Base-by-base conservation (phyloP, 2,888 invertebrate species). In the Diogma glabrata region DNA sequence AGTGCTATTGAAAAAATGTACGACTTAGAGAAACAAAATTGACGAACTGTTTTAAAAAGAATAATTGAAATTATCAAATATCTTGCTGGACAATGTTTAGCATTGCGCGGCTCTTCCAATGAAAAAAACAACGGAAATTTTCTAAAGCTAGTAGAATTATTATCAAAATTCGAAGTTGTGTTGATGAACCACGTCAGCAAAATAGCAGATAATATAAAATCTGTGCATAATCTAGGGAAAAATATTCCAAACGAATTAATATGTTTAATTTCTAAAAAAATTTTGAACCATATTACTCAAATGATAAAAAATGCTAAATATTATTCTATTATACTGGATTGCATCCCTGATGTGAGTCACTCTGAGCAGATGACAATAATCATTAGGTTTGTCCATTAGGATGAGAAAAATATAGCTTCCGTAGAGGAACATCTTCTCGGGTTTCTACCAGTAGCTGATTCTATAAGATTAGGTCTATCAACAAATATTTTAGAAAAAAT, bases 141-240 rank as follows among this genome's bases (percentile, higher is more conserved):
- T 14, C 12, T 14, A 36, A 36, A 14, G 9, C 36, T 36, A 14
- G 36, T 14, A 14, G 36, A 36, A 36, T 36, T 36, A 36, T 36
- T 36, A 14, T 36, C 36, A 36, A 36, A 36, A 36, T 36, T 36
- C 14, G 36, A 14, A 17, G 36, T 9, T 36, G 36, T 36, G 14
- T 36, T 36, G 17, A 36, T 36, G 16, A 36, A 14, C 9, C 36
- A 36, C 14, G 9, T 36, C 16, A 36, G 36, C 16, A 14, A 14
- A 36, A 36, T 36, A n/a, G 14, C 36, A 36, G 36, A 36, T 36
- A 36, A 36, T 36, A 36, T 14, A 36, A 36, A 36, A 36, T 36
- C 16, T 14, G 36, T 14, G 36, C 16, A 36, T 36, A 17, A 36
- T 36, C 36, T 9, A 14, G 12, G 36, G 3, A 36, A 36, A 36